phyloP scores from a whole-genome alignment of 2,797 vertebrate genomes.

The Brachyrhaphis roseni region DNA sequence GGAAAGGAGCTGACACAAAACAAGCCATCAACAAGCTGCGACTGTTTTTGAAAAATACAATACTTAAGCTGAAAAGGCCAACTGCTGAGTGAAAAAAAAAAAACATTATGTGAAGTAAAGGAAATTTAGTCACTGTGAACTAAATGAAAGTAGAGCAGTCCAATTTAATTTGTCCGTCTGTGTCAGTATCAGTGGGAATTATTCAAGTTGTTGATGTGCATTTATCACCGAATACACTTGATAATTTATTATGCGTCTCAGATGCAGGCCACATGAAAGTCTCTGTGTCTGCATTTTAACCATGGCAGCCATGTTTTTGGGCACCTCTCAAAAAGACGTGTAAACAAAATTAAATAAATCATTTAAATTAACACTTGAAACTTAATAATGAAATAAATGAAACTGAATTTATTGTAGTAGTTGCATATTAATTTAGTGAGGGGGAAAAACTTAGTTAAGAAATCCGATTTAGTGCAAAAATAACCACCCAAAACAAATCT shows the following conservation, averaged over 20 bases:
- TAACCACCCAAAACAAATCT: background rate
- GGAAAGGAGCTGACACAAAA: constrained; percentile 56
- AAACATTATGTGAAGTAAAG: constrained; percentile 37
- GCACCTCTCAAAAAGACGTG: background rate
- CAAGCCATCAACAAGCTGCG: constrained; percentile 53
- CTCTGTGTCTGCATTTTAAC: constrained; percentile 3
- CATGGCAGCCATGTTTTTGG: background rate
- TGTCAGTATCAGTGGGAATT: constrained; percentile 18
- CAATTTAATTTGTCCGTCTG: constrained; percentile 32
- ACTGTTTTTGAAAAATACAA: constrained; percentile 58
- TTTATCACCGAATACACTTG: background rate
- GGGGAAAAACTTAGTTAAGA: background rate
- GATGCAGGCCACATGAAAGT: background rate
- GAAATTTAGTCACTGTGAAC: constrained; percentile 38
- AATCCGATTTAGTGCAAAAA: background rate
- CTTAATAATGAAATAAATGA: background rate
- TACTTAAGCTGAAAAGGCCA: constrained; percentile 57
- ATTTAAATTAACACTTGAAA: too few relatives aligned
- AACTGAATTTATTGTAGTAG: background rate
- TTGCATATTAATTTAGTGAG: background rate
- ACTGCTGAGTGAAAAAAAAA: constrained; percentile 35
- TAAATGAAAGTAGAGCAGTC: constrained; percentile 39
- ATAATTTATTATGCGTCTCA: constrained; percentile 11
- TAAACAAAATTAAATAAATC: background rate
- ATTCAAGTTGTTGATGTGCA: background rate